A percentile compares a stretch with the other conserved stretches of the same genome.
These are phyloP conservation scores for Istiophorus platypterus DNA, from an alignment of 2,113 vertebrate genomes.

Conservation along the genomic window DNA sequence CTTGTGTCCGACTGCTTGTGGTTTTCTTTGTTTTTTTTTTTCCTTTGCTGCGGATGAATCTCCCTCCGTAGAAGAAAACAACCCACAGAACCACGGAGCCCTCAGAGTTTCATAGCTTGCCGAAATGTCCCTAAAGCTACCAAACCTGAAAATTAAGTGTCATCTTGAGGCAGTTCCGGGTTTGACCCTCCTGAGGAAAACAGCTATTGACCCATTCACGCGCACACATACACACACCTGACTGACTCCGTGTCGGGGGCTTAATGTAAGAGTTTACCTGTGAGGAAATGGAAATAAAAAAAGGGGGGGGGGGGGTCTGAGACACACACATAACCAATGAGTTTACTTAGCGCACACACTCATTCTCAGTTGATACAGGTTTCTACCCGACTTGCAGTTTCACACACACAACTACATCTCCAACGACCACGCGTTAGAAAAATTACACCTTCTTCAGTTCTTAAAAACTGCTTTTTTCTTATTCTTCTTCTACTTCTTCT, in stretches of 20 bases:
- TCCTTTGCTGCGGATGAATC: constrained; percentile 10
- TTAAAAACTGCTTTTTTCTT: constrained; percentile 39
- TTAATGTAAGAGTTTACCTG: constrained; percentile 41
- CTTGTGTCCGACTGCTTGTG: constrained; percentile 32
- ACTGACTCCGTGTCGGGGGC: constrained; percentile 12
- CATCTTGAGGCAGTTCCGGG: constrained; percentile 63
- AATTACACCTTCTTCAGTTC: constrained; percentile 31
- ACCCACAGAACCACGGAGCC: constrained; percentile 23
- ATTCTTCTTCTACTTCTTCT: too few species aligned
- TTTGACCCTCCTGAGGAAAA: constrained; percentile 71
- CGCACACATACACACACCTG: constrained; percentile 4
- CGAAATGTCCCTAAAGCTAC: constrained; percentile 52
- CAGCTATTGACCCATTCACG: constrained; percentile 36
- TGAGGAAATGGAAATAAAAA: constrained; percentile 25
- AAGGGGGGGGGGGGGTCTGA: too few species aligned
- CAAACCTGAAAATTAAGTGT: constrained; percentile 56
- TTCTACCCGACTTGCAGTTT: constrained; percentile 74
- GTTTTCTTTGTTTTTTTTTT: too few species aligned
- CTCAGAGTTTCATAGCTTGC: constrained; percentile 46
- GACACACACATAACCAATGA: constrained; percentile 8
- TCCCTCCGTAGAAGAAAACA: constrained; percentile 39
- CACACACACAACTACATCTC: constrained; percentile 51
- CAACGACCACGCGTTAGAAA: constrained; percentile 54
- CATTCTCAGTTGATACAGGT: constrained; percentile 36
- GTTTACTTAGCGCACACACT: constrained; percentile 22